A percentile compares a stretch with the other conserved stretches of the same genome.
These are phyloP conservation scores for Cyprinodon brontotheroides DNA, from an alignment of 2,113 vertebrate genomes.

Conservation along the genomic window DNA sequence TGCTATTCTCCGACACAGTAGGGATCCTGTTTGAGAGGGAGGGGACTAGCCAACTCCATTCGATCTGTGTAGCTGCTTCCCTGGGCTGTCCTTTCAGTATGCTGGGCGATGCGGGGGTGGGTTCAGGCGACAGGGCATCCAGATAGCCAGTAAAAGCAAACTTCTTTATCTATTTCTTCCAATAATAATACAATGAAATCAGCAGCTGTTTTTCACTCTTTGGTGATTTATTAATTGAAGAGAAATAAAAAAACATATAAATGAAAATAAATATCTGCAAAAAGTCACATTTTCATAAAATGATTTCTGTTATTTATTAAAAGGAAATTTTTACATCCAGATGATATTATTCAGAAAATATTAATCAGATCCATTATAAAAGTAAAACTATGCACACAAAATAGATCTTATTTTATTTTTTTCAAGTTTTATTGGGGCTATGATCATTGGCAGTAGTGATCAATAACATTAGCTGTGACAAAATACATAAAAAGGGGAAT, in stretches of 20 bases:
- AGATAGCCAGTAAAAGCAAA: constrained; percentile 20
- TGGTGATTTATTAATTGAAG: background rate
- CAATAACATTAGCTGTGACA: constrained; percentile 73
- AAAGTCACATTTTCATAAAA: background rate
- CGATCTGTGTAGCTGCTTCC: constrained; percentile 56
- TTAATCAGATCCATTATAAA: constrained; percentile 38
- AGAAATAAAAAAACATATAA: background rate
- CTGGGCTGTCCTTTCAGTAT: constrained; percentile 47
- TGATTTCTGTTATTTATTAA: background rate
- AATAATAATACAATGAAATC: background rate
- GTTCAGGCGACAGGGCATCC: constrained; percentile 43
- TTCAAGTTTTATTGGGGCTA: constrained; percentile 65
- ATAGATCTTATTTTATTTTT: constrained; percentile 12
- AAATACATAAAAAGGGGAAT: constrained; percentile 80
- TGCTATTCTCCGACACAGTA: constrained; percentile 68
- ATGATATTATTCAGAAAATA: background rate
- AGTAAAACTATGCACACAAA: constrained; percentile 32
- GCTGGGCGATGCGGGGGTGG: constrained; percentile 33
- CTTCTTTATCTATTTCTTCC: constrained; percentile 21
- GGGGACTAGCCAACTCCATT: constrained; percentile 53
- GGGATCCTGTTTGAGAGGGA: constrained; percentile 75
- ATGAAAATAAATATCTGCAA: background rate
- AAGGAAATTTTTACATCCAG: background rate
- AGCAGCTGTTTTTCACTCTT: background rate
- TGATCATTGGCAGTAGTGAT: constrained; percentile 56